Conservation (phyloP, 2,113 vertebrate genomes). For the Coregonus clupeaformis region DNA sequence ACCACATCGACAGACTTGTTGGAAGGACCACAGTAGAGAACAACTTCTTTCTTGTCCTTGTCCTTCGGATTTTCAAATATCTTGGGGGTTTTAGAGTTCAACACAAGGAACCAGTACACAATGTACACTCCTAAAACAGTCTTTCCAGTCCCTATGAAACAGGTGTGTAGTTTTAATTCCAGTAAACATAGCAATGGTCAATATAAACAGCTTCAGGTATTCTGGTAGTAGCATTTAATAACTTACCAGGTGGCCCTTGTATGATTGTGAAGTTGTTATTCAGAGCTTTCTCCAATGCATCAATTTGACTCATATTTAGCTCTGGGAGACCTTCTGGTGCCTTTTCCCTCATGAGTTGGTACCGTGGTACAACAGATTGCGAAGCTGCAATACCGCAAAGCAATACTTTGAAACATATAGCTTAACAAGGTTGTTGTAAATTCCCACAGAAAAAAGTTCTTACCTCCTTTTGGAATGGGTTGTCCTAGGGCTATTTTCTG, state of each 20-base stretch:
- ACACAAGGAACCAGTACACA: slow-evolving; percentile 74
- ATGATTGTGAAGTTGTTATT: slow-evolving; percentile 77
- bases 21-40: slow-evolving; percentile 93
- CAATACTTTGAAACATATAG: background rate
- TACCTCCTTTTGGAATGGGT: slow-evolving; percentile 46
- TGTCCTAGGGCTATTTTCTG: slow-evolving; percentile 74
- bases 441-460: background rate
- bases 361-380: slow-evolving; percentile 32
- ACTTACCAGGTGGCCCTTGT: slow-evolving; percentile 90
- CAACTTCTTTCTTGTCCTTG: slow-evolving; percentile 57
- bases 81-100: slow-evolving; percentile 58
- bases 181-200: background rate
- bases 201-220: background rate
- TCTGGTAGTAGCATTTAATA: background rate
- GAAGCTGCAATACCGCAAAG: background rate
- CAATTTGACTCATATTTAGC: slow-evolving; percentile 79
- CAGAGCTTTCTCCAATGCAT: slow-evolving; percentile 76
- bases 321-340: background rate
- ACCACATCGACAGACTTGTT: slow-evolving; percentile 94
- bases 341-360: slow-evolving; percentile 35
- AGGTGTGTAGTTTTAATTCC: too few species aligned
- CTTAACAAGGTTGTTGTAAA: too few species aligned
- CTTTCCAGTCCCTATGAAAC: slow-evolving; percentile 68
- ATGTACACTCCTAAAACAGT: slow-evolving; percentile 80
- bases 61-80: slow-evolving; percentile 25